Evolutionary conservation across 53 echinoderm and acorn worm genomes (phyloP), one percentile per base, ranked within the genome.

Genomic region (Arbacia lixula): DNA sequence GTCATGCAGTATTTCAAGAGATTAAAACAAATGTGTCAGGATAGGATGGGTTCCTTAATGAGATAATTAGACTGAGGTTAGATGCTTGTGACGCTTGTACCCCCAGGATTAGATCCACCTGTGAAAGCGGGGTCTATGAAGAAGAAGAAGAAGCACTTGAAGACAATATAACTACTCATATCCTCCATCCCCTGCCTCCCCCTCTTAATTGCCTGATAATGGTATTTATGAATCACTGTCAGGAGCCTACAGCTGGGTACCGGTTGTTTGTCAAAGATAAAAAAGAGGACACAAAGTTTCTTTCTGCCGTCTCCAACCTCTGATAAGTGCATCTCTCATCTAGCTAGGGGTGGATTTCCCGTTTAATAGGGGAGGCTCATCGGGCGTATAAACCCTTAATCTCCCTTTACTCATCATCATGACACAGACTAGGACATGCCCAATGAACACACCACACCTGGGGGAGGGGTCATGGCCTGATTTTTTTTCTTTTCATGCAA

Each of bases 201-300:
- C 24, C 11, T 37, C 66, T 78, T 78, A 78, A 78, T 78, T 78
- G 61, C 17, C 27, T 78, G 38, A 43, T 78, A 78, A 78, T 78
- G 27, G 79, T 26, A 38, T 60, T 60, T 29, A 78, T 78, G 79
- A 78, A 78, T 78, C 79, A 78, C 60, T 78, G 79, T 78, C 79
- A 78, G 61, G 26, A 43, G 36, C 60, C 27, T 57, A 40, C 79
- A 78, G 79, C 79, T 78, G 79, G 60, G 79, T 16, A 60, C 61
- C 22, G 53, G 75, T 36, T 71, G 41, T 42, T 41, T 66, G 50
- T 26, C 35, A 46, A 71, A 28, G 6, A 12, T 66, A n/a, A n/a
- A n/a, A n/a, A n/a, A n/a, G n/a, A n/a, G 8, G 8, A 14, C 46
- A 46, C 46, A 46, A 46, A 46, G 14, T 6, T 46, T 6, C 8